Conservation (phyloP, 30 jellyfish, hydroid and myxozoan genomes). For the Cassiopea andromeda region DNA sequence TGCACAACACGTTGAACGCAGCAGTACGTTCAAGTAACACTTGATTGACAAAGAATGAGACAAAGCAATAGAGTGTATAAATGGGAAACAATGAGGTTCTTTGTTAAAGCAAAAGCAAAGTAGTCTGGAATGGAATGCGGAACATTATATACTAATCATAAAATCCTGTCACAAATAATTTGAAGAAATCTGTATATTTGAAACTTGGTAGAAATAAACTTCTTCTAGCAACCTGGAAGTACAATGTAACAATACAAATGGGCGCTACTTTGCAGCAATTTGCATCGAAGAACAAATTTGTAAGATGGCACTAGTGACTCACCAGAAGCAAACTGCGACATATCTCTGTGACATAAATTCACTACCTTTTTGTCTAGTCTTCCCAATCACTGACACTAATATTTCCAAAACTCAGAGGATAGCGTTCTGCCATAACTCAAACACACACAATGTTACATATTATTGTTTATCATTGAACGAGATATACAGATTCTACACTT, state of each 20-base stretch:
- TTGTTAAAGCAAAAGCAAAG: too few species aligned
- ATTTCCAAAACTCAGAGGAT: background rate
- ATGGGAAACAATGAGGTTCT: too few species aligned
- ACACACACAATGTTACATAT: background rate
- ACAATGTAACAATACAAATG: background rate
- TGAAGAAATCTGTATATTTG: too few species aligned
- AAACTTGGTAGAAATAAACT: too few species aligned
- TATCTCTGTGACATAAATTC: background rate
- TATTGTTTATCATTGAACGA: background rate
- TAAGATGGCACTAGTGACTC: background rate
- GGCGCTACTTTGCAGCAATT: background rate
- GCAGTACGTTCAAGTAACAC: too few species aligned
- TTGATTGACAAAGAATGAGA: too few species aligned
- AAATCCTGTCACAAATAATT: too few species aligned
- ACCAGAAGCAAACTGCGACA: constrained; percentile 16
- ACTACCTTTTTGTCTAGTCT: background rate
- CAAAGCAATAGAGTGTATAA: too few species aligned
- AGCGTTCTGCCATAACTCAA: background rate
- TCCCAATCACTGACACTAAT: background rate
- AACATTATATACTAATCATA: too few species aligned
- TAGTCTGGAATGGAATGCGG: too few species aligned
- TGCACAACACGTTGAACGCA: too few species aligned
- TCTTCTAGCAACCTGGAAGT: too few species aligned
- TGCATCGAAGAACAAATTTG: background rate
- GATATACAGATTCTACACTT: background rate